These are phyloP conservation scores for Masnerella sp. DNA, from an alignment of 2,888 invertebrate genomes.

Conservation along the genomic window DNA sequence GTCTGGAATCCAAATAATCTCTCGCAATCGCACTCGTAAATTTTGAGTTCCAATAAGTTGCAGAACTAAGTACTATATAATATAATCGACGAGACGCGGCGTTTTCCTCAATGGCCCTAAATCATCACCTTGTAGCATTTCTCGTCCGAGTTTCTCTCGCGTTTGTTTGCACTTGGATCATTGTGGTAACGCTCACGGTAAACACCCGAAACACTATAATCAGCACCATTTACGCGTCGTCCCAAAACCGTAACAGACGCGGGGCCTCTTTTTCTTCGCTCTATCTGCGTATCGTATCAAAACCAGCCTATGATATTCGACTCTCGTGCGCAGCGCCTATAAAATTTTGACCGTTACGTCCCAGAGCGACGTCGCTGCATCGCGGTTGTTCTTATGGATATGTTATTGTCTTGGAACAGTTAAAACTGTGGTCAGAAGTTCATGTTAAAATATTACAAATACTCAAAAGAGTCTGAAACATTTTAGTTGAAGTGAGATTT, in stretches of 20 bases:
- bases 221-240: slow-evolving; percentile 31
- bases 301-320: slow-evolving; percentile 46
- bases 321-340: slow-evolving; percentile 40
- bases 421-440: too few species aligned
- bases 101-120: not conserved
- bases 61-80: slow-evolving; percentile 6
- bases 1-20: too few species aligned
- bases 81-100: slow-evolving; percentile 2
- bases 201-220: slow-evolving; percentile 33
- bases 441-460: too few species aligned
- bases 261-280: slow-evolving; percentile 23
- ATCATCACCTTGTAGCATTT: not conserved
- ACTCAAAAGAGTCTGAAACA: too few species aligned
- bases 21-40: too few species aligned
- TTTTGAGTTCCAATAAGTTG: not conserved
- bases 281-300: slow-evolving; percentile 49
- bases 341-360: slow-evolving; percentile 50
- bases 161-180: slow-evolving; percentile 20
- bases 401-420: too few species aligned
- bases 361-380: slow-evolving; percentile 54
- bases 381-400: too few species aligned
- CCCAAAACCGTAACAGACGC: slow-evolving; percentile 30
- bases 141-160: slow-evolving; percentile 6
- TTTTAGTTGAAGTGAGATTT: too few species aligned
- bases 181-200: slow-evolving; percentile 24